Evolutionary conservation across 35 echinoderm and acorn worm species (phyloP).

Genomic region (Lytechinus pictus): DNA sequence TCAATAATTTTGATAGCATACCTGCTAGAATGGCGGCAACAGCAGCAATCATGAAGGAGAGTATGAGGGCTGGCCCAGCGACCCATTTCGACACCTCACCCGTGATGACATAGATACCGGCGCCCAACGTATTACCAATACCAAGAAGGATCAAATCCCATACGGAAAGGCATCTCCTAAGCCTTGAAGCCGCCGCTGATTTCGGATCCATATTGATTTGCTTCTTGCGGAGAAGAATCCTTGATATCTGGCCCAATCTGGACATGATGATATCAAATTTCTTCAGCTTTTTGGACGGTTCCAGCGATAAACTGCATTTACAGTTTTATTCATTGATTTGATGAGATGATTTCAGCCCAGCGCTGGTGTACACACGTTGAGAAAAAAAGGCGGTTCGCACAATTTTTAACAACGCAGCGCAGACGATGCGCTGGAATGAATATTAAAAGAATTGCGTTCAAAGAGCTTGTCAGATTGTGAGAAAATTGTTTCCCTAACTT

Average conservation of each 20-base stretch:
- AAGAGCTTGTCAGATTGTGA: neutral
- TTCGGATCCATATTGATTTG: slow-evolving; percentile 34
- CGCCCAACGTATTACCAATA: slow-evolving; percentile 79
- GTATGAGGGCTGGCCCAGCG: slow-evolving; percentile 75
- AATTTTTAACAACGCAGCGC: neutral
- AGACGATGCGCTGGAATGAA: neutral
- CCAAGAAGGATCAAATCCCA: slow-evolving; percentile 79
- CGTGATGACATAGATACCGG: slow-evolving; percentile 91
- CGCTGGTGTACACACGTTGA: neutral
- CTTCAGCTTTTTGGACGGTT: neutral
- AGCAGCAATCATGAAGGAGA: slow-evolving; percentile 86
- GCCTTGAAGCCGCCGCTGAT: slow-evolving; percentile 43
- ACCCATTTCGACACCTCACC: slow-evolving; percentile 72
- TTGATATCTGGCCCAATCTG: neutral
- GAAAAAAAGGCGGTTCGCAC: neutral
- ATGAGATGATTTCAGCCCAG: neutral
- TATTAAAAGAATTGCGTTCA: neutral
- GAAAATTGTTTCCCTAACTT: neutral
- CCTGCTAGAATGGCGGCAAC: slow-evolving; percentile 64
- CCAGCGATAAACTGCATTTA: neutral
- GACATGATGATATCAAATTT: neutral
- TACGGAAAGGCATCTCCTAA: slow-evolving; percentile 70
- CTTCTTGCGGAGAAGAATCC: slow-evolving; percentile 67
- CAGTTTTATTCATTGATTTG: neutral
- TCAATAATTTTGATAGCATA: neutral